Conservation (phyloP, 2,113 vertebrate genomes). For the Pomatostomus ruficeps region DNA sequence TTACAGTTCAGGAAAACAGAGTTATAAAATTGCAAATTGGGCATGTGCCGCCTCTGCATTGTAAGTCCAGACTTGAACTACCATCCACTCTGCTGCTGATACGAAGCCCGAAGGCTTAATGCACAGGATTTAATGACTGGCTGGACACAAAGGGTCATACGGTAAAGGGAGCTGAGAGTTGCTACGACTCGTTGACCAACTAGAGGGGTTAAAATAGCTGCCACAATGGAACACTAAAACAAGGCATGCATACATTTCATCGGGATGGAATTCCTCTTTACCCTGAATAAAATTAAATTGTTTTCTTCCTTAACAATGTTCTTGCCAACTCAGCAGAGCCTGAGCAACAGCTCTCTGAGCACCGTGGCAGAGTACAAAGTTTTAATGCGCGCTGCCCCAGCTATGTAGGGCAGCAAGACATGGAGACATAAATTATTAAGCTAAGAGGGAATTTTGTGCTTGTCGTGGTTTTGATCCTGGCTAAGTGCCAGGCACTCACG, state of each 20-base stretch:
- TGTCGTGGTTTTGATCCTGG: too few relatives aligned
- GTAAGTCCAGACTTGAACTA: background rate
- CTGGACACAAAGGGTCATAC: background rate
- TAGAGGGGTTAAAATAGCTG: background rate
- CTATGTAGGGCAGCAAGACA: background rate
- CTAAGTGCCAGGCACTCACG: too few relatives aligned
- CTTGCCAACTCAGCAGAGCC: background rate
- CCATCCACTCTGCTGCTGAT: background rate
- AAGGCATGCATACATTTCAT: background rate
- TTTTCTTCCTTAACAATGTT: background rate
- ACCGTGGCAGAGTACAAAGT: background rate
- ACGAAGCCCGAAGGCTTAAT: accelerated
- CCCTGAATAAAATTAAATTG: background rate
- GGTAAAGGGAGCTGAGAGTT: background rate
- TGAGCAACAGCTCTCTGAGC: accelerated
- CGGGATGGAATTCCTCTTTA: background rate
- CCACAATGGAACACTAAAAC: background rate
- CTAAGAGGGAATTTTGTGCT: background rate
- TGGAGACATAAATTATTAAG: background rate
- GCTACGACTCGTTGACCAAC: accelerated
- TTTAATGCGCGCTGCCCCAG: accelerated
- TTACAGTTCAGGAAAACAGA: background rate
- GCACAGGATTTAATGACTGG: background rate
- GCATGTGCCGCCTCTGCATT: too few relatives aligned
- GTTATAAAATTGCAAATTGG: background rate